Evolutionary conservation across 2,113 vertebrate species (phyloP).

Genomic region (Scalopus aquaticus): DNA sequence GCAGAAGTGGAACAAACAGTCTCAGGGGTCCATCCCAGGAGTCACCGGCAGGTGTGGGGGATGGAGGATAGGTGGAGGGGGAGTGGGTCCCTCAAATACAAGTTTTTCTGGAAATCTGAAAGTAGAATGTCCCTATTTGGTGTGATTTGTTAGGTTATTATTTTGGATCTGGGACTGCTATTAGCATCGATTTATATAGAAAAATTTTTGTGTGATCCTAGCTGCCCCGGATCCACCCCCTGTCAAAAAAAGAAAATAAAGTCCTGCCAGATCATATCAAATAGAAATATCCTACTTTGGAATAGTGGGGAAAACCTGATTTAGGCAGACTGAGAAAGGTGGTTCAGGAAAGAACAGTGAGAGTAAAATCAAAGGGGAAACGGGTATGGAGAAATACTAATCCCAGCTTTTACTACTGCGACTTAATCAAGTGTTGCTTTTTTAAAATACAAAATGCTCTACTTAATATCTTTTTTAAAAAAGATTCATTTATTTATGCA

Average conservation of each 20-base stretch:
- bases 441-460: neutral
- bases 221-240: no score
- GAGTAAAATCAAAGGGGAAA: neutral
- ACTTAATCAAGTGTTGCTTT: neutral
- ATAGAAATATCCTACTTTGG: neutral
- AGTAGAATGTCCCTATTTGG: neutral
- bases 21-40: fast-evolving
- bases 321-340: neutral
- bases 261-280: neutral
- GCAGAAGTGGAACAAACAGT: neutral
- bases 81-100: fast-evolving
- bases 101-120: no score
- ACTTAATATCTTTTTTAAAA: no score
- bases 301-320: neutral
- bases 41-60: no score
- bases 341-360: neutral
- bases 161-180: neutral
- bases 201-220: neutral
- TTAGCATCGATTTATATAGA: neutral
- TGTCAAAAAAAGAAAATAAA: no score
- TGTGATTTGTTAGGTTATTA: neutral
- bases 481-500: no score
- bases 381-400: neutral
- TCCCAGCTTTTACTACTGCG: neutral
- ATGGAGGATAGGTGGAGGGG: no score